Base-by-base conservation (phyloP, 2,888 invertebrate species). In the Melipona beecheii region DNA sequence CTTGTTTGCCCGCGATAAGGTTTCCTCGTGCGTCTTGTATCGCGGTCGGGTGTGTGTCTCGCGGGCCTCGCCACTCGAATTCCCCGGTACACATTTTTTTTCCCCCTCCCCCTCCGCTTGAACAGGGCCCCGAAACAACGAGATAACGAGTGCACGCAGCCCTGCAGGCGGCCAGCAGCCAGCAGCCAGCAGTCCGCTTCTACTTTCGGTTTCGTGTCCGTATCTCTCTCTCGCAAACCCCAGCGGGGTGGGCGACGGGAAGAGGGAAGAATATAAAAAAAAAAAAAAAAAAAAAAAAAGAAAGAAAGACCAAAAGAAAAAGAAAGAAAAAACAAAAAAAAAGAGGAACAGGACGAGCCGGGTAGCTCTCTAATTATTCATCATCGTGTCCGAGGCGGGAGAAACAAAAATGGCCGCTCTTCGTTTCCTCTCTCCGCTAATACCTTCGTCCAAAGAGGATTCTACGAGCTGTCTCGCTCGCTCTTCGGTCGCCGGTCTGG, bases 401-500 rank as follows among this genome's bases (percentile, higher is more conserved):
- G 78, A 86, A 87, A 84, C 78, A 72, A 79, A 79, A 86, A 81
- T 69, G 71, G 52, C 68, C 36, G 62, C 62, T 64, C 54, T 64
- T 69, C 71, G 65, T 75, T 76, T 86, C 86, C 83, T 83, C 86
- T 82, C 89, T 73, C 77, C 78, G 80, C 66, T 89, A 86, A 89
- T 89, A 85, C 89, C 85, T 86, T 86, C 89, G 75, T 79, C 84
- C 83, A 86, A 89, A 86, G 86, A 89, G 88, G 89, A 89, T 89
- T 84, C 86, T 27, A 64, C 73, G 65, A 78, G 66, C 65, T 71
- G 58, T 36, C 71, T 78, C 78, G 76, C 69, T 71, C 66, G 65
- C 70, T 69, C 66, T 71, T 73, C 68, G 50, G 50, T 43, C 11
- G 31, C 43, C 31, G 50, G 50, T 52, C n/a, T 52, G 50, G 70